Base-by-base conservation (phyloP, 2,888 invertebrate genomes). In the Eupithecia vulgata region DNA sequence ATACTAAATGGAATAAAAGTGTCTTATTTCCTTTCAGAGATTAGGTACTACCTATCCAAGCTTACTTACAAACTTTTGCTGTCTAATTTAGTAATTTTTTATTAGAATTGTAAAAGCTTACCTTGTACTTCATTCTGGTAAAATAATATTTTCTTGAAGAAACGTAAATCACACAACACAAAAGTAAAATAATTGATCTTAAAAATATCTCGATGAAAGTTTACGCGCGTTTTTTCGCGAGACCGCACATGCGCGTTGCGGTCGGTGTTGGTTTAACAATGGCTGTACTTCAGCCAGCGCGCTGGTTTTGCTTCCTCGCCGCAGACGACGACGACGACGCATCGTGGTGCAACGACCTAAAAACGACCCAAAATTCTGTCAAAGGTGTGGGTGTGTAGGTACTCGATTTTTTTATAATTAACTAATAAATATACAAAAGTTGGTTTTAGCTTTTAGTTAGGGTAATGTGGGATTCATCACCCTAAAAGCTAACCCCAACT, bases 51-150 rank as follows among this genome's bases (percentile, higher is more conserved):
- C 30, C 30, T 57, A 25, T 12, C 12, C 57, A 57, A 65, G 65
- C 37, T 25, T 42, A n/a, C 37, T 25, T 42, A n/a, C 13, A 13
- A 35, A 62, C 30, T 30, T 30, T 6, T 5, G 25, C 25, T 59
- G 30, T 61, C 6, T 5, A 1, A 61, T 15, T 30, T 8, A n/a
- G n/a, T n/a, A n/a, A n/a, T n/a, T n/a, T n/a, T n/a, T n/a, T n/a
- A n/a, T n/a, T n/a, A n/a, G n/a, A n/a, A n/a, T n/a, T n/a, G n/a
- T n/a, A n/a, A n/a, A 57, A 13, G 80, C 88, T 85, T 84, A 92
- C 92, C 92, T 92, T 91, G 81, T 92, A 92, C 81, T 92, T 92
- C 92, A 92, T 92, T 81, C 74, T 88, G 77, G 12, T 25, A 12
- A 25, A 75, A 74, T 78, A n/a, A 71, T 69, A 67, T 75, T 72